phyloP scores from a whole-genome alignment of 2,113 vertebrate genomes.

The Aptenodytes patagonicus region DNA sequence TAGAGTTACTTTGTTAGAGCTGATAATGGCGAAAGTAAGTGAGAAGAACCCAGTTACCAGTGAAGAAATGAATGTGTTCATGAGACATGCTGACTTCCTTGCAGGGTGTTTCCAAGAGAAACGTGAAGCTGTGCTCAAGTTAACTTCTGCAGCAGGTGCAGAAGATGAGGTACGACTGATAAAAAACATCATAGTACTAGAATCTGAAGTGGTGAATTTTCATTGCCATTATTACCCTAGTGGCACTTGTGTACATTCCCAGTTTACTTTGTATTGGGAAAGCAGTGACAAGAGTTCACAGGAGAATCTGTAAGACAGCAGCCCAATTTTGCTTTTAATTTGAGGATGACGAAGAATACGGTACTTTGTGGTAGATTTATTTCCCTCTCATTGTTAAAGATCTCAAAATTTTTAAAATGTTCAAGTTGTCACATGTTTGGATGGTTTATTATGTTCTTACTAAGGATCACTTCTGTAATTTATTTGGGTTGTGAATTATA shows the following conservation, averaged over 20 bases:
- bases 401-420: neutral
- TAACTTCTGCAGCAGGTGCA: conserved; percentile 67
- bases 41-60: conserved; percentile 37
- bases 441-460: neutral
- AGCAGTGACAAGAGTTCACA: neutral
- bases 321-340: neutral
- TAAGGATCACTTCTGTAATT: neutral
- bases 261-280: neutral
- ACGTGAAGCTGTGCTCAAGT: conserved; percentile 78
- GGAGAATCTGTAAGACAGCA: neutral
- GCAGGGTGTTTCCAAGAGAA: conserved; percentile 79
- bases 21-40: conserved; percentile 79
- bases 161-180: conserved; percentile 77
- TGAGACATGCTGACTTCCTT: conserved; percentile 76
- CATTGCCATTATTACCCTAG: neutral
- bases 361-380: neutral
- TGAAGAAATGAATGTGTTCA: conserved; percentile 66
- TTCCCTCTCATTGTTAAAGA: too few species aligned
- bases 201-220: neutral
- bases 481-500: neutral
- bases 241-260: neutral
- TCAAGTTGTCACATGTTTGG: neutral
- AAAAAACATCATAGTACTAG: neutral
- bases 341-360: neutral
- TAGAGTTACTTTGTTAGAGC: conserved; percentile 86